Evolutionary conservation across 2,888 invertebrate genomes (phyloP), one percentile per base, ranked within the genome.

Genomic region (Synergus japonicus): DNA sequence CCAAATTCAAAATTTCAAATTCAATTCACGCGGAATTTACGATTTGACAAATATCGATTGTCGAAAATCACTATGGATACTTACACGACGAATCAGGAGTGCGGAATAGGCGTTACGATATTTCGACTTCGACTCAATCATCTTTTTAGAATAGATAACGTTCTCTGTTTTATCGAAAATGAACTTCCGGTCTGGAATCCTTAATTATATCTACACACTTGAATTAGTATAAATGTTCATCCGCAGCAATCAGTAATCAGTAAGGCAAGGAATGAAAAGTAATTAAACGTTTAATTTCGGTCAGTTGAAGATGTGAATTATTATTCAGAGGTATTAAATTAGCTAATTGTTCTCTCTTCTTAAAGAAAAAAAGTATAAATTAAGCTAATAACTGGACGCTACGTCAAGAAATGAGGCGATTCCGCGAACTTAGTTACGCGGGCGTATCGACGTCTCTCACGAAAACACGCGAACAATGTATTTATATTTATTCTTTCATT

Each of bases 401-500:
- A 79, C 82, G 84, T 82, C 83, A 83, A 83, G 82, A 82, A 80
- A 78, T 22, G n/a, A 73, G 37, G 82, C 81, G 82, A 80, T 83
- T 83, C 82, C 81, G 60, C 80, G 85, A 83, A 85, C 80, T 82
- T 81, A 73, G 60, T 66, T 67, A 76, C 58, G 79, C 58, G 60
- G 65, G 77, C 73, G 79, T 65, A 78, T 69, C 79, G 81, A 82
- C 76, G 81, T 78, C 80, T 79, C 78, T 82, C 78, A 80, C 81
- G 79, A 78, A 81, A 79, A 78, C 84, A 83, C 82, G 82, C 82
- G 80, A 83, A 81, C 81, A 79, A 82, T 82, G 77, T 81, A 81
- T 80, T 84, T 81, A 83, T 82, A 83, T 82, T 83, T 83, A 84
- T 83, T 81, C 81, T 80, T 82, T 79, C 73, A 81, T 84, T 77